Evolutionary conservation across 2,888 invertebrate genomes (phyloP), one percentile per base, ranked within the genome.

Genomic region (Drosophila neonasuta): DNA sequence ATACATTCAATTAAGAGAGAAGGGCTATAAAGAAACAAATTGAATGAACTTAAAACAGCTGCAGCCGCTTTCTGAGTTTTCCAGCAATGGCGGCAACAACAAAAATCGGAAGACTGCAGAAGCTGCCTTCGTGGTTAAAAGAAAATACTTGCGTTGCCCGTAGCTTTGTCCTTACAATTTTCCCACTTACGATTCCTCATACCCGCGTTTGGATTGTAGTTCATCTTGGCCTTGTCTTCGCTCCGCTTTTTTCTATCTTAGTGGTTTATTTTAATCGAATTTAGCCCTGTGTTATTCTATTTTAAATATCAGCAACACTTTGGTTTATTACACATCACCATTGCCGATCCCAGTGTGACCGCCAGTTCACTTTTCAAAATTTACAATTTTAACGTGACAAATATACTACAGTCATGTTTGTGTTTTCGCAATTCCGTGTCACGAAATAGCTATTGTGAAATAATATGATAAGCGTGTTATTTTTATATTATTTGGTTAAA

Each of bases 131-230:
- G 71, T 71, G 71, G 72, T 36, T n/a, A n/a, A 11, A 11, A 4
- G 5, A 36, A 36, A 36, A 73, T 86, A 88, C 90, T 89, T 90
- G 89, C 88, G 76, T 74, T 51, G 10, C 83, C 81, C 84, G 73
- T 78, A 75, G 86, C 88, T 86, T 89, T 81, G 85, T 82, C 85
- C 89, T 90, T 90, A 89, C 90, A 88, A 74, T 88, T 87, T 78
- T 87, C 79, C 80, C 85, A 91, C 91, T 91, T 91, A 91, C 91
- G 90, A 78, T 89, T 89, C 85, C 90, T 86, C 58, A 86, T 82
- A 68, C 89, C 89, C 60, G 88, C 74, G 77, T 88, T 90, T 65
- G 90, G 89, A 81, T 91, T 91, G 71, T 89, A 90, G 71, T 90
- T 90, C 89, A 90, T 90, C 50, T 50, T 78, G 56, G 46, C 42